phyloP scores from a whole-genome alignment of 2,888 invertebrate genomes.

The Tachystola acroxantha region DNA sequence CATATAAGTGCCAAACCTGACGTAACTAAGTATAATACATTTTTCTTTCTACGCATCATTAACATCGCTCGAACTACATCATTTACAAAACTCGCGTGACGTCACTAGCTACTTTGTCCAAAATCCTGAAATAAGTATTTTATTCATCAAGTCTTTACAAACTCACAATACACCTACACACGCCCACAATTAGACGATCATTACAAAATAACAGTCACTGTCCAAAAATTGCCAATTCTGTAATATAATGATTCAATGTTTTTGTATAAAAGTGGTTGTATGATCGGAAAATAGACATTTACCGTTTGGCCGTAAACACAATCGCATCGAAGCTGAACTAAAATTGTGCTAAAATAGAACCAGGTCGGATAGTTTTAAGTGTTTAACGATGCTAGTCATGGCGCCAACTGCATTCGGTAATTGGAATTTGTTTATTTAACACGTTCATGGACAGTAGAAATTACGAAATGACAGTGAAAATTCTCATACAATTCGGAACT shows the following conservation, averaged over 20 bases:
- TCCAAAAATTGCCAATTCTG: conserved; percentile 4
- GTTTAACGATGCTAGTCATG: too few relatives aligned
- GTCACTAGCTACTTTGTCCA: not conserved
- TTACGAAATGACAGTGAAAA: too few relatives aligned
- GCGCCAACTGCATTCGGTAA: too few relatives aligned
- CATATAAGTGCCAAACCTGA: too few relatives aligned
- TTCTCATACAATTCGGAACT: too few relatives aligned
- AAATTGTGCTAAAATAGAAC: not conserved
- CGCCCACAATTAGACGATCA: not conserved
- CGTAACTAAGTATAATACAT: too few relatives aligned
- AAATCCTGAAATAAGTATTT: not conserved
- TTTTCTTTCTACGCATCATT: too few relatives aligned
- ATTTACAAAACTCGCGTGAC: too few relatives aligned
- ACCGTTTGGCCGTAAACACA: not conserved
- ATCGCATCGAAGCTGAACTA: not conserved
- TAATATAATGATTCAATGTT: conserved; percentile 5
- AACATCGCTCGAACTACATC: too few relatives aligned
- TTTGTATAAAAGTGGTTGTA: conserved; percentile 2
- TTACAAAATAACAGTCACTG: conserved; percentile 2
- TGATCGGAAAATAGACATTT: not conserved
- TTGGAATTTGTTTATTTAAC: too few relatives aligned
- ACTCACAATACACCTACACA: not conserved
- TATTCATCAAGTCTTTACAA: not conserved
- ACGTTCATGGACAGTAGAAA: too few relatives aligned
- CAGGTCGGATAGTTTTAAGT: too few relatives aligned